Evolutionary conservation across 2,888 invertebrate species (phyloP), one percentile per base, ranked within the genome.

Genomic region (Lumbricus terrestris): DNA sequence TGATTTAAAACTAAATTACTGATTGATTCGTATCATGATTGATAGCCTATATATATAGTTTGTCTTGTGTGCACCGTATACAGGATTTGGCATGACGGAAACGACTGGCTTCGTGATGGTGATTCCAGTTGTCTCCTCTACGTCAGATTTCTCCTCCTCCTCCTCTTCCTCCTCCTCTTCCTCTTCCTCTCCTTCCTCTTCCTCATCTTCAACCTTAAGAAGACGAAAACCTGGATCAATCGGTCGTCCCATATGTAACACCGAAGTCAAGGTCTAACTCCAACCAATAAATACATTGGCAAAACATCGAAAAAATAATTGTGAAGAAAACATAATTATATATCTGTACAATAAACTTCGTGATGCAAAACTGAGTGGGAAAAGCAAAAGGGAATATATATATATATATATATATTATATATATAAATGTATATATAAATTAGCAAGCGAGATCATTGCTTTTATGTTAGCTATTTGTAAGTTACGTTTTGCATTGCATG

Each of bases 81-180:
- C n/a, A 85, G 85, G 85, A 37, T 85, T 85, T 37, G 85, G 85
- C 18, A 85, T 85, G 85, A 85, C 85, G 35, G 85, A 85, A 35
- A 34, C 37, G 20, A 35, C 20, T 37, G 85, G 85, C 1, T 34
- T 83, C 16, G 20, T 33, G 33, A 33, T 83, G 34, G 33, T 15
- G 1, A 33, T 85, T 1, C 85, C 34, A 34, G 35, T 4, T 0
- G 23, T 16, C 34, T 23, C 47, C 34, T 23, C 47, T 47, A 47
- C 23, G 8, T 5, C 47, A 47, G 83, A 83, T 20, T 6, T 16
- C 16, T 33, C n/a, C n/a, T n/a, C n/a, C n/a, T n/a, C n/a, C n/a
- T n/a, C n/a, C n/a, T n/a, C n/a, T n/a, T 6, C 33, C 16, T 33
- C n/a, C n/a, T n/a, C n/a, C n/a, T n/a, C n/a, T n/a, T n/a, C n/a